These are phyloP conservation scores for Oscheius sp. DNA, from an alignment of 2,888 invertebrate genomes.

Conservation along the genomic window DNA sequence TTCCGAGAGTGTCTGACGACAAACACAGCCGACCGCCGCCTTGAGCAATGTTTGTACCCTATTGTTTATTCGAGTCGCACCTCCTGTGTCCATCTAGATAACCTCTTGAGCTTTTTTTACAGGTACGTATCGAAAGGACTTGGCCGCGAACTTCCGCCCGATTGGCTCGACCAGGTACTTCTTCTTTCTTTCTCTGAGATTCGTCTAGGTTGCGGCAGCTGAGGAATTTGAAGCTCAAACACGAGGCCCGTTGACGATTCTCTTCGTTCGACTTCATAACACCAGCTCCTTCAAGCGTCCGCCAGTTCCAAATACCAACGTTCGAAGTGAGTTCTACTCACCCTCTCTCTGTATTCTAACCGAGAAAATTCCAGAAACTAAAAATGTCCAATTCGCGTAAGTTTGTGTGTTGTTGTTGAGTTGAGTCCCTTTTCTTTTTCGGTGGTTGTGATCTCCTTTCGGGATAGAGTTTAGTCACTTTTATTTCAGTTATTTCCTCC, in stretches of 20 bases:
- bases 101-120: constrained; percentile 16
- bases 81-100: too few species aligned
- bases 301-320: constrained; percentile 48
- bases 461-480: background rate
- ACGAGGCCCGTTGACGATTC: constrained; percentile 56
- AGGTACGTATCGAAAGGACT: constrained; percentile 54
- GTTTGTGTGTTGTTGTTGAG: constrained; percentile 1
- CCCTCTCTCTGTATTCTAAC: background rate
- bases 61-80: constrained; percentile 15
- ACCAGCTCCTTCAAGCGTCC: constrained; percentile 51
- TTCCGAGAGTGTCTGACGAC: background rate
- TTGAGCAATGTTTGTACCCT: background rate
- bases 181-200: background rate
- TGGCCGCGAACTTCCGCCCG: constrained; percentile 50
- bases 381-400: background rate
- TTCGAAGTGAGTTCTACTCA: constrained; percentile 38
- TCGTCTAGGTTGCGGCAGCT: constrained; percentile 44
- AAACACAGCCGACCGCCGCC: background rate
- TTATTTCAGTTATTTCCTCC: constrained; percentile 32
- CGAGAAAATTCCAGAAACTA: background rate
- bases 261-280: constrained; percentile 56
- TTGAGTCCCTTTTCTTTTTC: constrained; percentile 18
- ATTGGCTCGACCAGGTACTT: constrained; percentile 57
- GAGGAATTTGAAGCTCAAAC: constrained; percentile 60
- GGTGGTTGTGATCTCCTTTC: background rate